Base-by-base conservation (phyloP, 2,888 invertebrate genomes). In the Agrochola lota region DNA sequence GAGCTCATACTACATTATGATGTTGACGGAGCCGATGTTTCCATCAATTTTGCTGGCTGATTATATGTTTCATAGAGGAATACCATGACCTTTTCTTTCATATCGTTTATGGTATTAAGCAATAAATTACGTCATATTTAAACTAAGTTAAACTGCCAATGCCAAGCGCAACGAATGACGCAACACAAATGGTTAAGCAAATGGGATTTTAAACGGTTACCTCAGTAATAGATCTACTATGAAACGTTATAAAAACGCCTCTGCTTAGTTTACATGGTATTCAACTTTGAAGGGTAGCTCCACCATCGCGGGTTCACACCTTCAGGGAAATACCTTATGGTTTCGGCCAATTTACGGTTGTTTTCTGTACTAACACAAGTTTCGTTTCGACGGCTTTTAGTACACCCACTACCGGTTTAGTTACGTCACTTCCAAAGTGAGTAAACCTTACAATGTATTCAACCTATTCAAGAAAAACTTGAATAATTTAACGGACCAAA, bases 241-340 rank as follows among this genome's bases (percentile, higher is more conserved):
- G 26, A 35, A 66, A 67, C 9, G 49, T 49, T 46, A 20, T 46
- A 64, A 77, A 64, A 75, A 70, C 12, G n/a, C n/a, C 40, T 63
- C 5, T 23, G 62, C 52, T 74, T 35, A 63, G 35, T 81, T 64
- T 40, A 85, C 43, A 63, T 43, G 30, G 30, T 68, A 80, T 75
- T 71, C 71, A 79, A 74, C 62, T 74, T 68, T 49, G 30, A 40
- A 43, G n/a, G 26, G 63, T 49, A 17, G 11, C 40, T 55, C 59
- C 11, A 12, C 26, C 23, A 20, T 55, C 59, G 40, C 40, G 5
- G 8, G 49, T 57, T 62, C 62, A 49, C 68, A 68, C 35, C 74
- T 70, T 40, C 60, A 59, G 73, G 85, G 77, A 82, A 69, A 82
- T 71, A 30, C 55, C 55, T 76, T 83, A 35, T 77, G 67, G 67